Evolutionary conservation across 2,797 vertebrate species (phyloP), one percentile per base, ranked within the genome.

Genomic region (Gambusia yucatana): DNA sequence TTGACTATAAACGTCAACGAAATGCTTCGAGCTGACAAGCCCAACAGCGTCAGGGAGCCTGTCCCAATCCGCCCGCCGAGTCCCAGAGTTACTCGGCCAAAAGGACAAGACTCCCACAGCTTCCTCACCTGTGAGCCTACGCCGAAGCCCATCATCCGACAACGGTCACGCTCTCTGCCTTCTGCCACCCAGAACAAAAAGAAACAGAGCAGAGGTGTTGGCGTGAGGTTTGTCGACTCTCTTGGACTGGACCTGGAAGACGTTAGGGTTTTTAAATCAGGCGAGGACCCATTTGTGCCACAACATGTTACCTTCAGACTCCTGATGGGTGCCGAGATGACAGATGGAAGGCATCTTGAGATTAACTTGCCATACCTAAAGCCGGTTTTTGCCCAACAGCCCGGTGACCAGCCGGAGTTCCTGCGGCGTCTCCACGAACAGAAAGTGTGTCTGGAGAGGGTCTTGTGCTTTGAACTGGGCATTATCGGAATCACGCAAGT

Each of bases 181-280:
- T 95, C 97, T 5, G 89, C 95, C 0, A 94, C 95, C 0, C 94
- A 97, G 80, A 96, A 96, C 81, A 81, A 81, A 73, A 90, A 95
- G 69, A 95, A 81, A 25, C 76, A 84, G 10, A 91, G 94, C 1
- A 93, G 90, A 48, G 96, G 95, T 84, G 93, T 94, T 55, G 94
- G 96, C 0, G 98, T 99, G 7, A 95, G 97, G 48, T 99, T 99
- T 92, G 97, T 97, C 8, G 98, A 99, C 84, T 97, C 98, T 0
- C 90, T 99, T 84, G 98, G 98, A 17, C 90, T 99, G 73, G 97
- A 99, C 78, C 93, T 99, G 82, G 96, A 98, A 1, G 95, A 98
- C 74, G 95, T 99, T 33, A 98, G 95, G 88, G 90, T 97, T 78
- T 99, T 99, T 90, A 95, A 95, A 91, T 92, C 93, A 0, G 96